Conservation (phyloP, 2,888 invertebrate species). For the Yponomeuta sedellus region DNA sequence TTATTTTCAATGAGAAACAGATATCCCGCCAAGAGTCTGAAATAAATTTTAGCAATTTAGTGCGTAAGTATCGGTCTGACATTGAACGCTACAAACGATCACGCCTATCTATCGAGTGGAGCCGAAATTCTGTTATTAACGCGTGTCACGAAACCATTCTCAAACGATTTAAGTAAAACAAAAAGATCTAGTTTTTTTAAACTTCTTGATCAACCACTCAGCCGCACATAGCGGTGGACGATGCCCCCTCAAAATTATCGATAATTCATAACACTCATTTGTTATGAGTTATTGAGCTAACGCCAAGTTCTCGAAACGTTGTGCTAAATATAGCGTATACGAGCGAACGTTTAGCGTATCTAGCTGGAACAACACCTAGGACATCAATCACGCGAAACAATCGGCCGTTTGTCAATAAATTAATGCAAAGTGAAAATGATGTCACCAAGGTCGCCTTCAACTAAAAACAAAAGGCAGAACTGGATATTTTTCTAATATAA, state of each 20-base stretch:
- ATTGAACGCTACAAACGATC: constrained; percentile 43
- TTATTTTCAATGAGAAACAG: neutral
- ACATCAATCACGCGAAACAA: constrained; percentile 5
- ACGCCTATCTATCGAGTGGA: constrained; percentile 31
- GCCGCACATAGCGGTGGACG: neutral
- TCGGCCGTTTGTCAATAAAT: neutral
- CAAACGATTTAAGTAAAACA: neutral
- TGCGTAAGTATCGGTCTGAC: constrained; percentile 33
- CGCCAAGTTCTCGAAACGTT: constrained; percentile 32
- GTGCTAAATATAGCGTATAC: constrained; percentile 39
- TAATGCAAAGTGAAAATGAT: neutral
- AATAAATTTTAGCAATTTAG: constrained; percentile 8
- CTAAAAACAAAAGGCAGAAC: neutral
- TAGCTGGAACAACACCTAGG: constrained; percentile 9
- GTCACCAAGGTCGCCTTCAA: neutral
- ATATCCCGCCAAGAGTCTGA: neutral
- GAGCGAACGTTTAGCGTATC: constrained; percentile 23
- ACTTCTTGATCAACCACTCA: neutral
- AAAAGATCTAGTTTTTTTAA: neutral
- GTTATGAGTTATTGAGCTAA: constrained; percentile 5
- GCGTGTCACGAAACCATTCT: neutral
- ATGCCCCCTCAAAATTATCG: constrained; percentile 1
- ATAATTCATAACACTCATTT: neutral
- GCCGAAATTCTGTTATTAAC: constrained; percentile 21
- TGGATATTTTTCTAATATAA: too few relatives aligned